Conservation (phyloP, 2,797 vertebrate species). For the Enteromius fasciolatus region DNA sequence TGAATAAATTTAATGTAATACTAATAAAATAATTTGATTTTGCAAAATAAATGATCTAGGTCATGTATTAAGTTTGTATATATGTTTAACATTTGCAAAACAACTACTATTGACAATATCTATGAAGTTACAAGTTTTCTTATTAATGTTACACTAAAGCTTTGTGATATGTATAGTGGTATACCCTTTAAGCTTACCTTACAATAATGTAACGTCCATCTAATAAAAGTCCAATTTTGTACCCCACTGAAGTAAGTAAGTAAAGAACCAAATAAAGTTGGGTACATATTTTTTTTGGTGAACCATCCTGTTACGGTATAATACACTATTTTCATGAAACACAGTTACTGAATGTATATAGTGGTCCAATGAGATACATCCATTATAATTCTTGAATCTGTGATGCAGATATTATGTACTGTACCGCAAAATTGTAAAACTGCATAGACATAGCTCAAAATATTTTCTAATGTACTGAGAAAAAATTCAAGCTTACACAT, state of each 20-base stretch:
- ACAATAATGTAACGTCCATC: neutral
- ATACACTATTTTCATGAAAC: conserved; percentile 20
- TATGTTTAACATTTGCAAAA: no score
- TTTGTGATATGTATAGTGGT: no score
- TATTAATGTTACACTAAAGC: no score
- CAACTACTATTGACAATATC: no score
- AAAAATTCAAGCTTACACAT: neutral
- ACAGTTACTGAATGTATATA: conserved; percentile 35
- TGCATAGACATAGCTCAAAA: neutral
- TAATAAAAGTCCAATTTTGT: neutral
- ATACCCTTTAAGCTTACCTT: no score
- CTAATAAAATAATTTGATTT: no score
- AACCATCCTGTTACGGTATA: neutral
- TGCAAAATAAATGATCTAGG: no score
- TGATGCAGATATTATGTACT: neutral
- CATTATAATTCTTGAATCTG: neutral
- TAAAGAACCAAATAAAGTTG: neutral
- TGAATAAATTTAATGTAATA: no score
- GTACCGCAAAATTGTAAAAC: neutral
- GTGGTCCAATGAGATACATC: neutral
- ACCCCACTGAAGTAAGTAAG: neutral
- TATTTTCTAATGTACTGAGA: neutral
- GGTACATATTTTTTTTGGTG: neutral
- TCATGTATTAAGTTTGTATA: no score
- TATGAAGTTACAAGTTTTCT: no score